These are phyloP conservation scores for Thelaira solivaga DNA, from an alignment of 2,888 invertebrate species.

Conservation along the genomic window DNA sequence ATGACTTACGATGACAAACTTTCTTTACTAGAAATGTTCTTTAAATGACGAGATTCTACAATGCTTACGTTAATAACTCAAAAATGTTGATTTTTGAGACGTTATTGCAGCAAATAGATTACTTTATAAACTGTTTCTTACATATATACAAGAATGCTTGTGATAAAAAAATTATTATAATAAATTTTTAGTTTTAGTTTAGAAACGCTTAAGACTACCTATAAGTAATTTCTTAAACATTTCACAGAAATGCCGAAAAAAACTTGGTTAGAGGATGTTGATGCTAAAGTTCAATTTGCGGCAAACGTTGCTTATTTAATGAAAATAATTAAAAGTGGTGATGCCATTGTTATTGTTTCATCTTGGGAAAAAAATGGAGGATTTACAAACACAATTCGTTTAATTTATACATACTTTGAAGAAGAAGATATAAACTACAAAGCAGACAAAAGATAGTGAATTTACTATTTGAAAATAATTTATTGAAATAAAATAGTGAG, in stretches of 20 bases:
- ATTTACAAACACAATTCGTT: constrained; percentile 94
- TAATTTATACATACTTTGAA: constrained; percentile 82
- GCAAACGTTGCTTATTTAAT: constrained; percentile 87
- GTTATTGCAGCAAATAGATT: too few species aligned
- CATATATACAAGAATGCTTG: too few species aligned
- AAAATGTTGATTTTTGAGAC: too few species aligned
- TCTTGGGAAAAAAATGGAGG: constrained; percentile 97
- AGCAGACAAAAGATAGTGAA: constrained; percentile 52
- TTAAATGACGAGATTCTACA: too few species aligned
- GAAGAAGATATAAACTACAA: constrained; percentile 66
- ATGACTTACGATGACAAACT: too few species aligned
- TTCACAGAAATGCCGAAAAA: constrained; percentile 75
- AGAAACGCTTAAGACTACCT: too few species aligned
- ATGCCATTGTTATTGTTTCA: constrained; percentile 94
- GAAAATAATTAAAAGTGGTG: constrained; percentile 87
- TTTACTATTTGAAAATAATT: neutral
- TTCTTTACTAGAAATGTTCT: too few species aligned
- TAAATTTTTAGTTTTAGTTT: too few species aligned
- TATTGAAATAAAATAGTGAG: too few species aligned
- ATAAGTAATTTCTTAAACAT: too few species aligned
- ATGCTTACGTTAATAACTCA: too few species aligned
- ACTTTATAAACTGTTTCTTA: neutral
- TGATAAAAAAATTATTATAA: too few species aligned
- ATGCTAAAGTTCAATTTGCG: constrained; percentile 88
- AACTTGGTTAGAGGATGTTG: constrained; percentile 93